Base-by-base conservation (phyloP, 2,113 vertebrate species). In the Cyphomyrus discorhynchus region DNA sequence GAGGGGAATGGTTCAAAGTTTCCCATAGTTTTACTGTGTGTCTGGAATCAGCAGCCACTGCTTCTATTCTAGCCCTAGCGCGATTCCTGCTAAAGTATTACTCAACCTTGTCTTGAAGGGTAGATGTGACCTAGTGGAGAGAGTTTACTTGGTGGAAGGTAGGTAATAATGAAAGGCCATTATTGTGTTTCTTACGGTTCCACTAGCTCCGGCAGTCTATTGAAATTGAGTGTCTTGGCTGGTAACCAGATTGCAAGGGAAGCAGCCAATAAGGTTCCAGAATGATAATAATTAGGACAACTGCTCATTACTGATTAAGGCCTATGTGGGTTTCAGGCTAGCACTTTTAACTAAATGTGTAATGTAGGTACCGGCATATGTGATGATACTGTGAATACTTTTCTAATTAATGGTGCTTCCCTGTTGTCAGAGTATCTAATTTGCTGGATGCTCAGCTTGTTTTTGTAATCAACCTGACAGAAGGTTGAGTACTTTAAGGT, bases 301-400 rank as follows among this genome's bases (percentile, higher is more conserved):
- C 85, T 19, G 85, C 85, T 35, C 49, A 86, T 86, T 86, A 86
- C 49, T 56, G 85, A 53, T 50, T 86, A 11, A n/a, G 49, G 47
- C 85, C 50, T 87, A 53, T 87, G 50, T 52, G 50, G 85, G 50
- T 35, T 87, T 87, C 27, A 53, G 50, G 31, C 85, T n/a, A 35
- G 50, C 85, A 52, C 85, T 35, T 87, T 87, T 15, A 52, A 35
- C 49, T 53, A 56, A 87, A 87, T 52, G n/a, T 53, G 10, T 87
- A 21, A 53, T 52, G n/a, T 35, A 52, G 50, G 50, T 87, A 52
- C 11, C 0, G 27, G n/a, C 27, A 27, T 53, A 53, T 53, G 13
- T 53, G 17, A n/a, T 50, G 7, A 5, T 49, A 85, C 83, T 85
- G 46, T 77, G 31, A 39, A 39, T 39, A 77, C 27, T 39, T 39